Conservation (phyloP, 2,888 invertebrate genomes). For the Exephanes ischioxanthus region DNA sequence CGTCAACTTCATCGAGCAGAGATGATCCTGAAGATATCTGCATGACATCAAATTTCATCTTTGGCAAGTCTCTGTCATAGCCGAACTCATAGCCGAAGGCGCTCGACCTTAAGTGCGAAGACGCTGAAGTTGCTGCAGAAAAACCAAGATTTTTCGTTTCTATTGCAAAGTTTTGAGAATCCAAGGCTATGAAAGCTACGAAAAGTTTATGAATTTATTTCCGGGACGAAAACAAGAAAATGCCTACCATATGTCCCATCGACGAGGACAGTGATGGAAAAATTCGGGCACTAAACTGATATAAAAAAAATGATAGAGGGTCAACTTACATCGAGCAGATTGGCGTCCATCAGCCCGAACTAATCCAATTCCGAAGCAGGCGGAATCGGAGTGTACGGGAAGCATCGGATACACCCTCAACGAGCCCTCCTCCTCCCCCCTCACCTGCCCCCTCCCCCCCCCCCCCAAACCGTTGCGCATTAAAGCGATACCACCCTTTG, state of each 20-base stretch:
- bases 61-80: no score
- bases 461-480: conserved; percentile 66
- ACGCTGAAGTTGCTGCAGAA: no score
- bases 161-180: conserved; percentile 12
- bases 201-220: background rate
- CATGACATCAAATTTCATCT: no score
- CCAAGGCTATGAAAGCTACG: background rate
- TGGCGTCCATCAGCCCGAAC: conserved; percentile 40
- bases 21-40: no score
- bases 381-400: conserved; percentile 31
- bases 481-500: conserved; percentile 57
- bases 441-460: conserved; percentile 11
- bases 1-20: no score
- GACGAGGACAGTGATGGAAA: no score
- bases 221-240: background rate
- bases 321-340: conserved; percentile 48
- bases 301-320: conserved; percentile 7
- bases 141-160: background rate
- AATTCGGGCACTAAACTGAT: background rate
- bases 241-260: no score
- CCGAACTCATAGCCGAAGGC: background rate
- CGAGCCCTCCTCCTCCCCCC: conserved; percentile 18
- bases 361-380: conserved; percentile 57
- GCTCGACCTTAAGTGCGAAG: no score
- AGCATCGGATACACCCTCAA: conserved; percentile 55